Evolutionary conservation across 1,140 invertebrate species (phyloP), one percentile per base, ranked within the genome.

Genomic region (Himalopsyche phryganea): DNA sequence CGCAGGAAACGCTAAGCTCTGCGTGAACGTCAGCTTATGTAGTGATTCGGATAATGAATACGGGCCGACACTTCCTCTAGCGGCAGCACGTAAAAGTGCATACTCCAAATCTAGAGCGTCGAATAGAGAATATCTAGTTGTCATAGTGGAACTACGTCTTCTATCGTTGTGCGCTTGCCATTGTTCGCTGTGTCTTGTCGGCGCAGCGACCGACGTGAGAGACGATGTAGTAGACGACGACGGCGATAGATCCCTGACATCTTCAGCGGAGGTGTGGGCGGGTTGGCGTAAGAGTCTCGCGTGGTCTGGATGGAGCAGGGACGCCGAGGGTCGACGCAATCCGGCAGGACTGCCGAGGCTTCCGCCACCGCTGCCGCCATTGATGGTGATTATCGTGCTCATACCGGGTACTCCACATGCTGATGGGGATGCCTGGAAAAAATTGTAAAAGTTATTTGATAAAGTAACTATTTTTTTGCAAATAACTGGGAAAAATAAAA

Each of bases 11-110:
- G 86, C 86, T 48, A 88, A 66, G 58, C 84, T 86, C 72, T 88
- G 86, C 0, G 86, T 89, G 66, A 89, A 89, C 11, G 86, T 88
- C 58, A 89, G 72, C 70, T 88, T 88, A 68, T 88, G 85, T 38
- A 88, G 70, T 35, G 85, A 87, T 67, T 86, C 85, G 36, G 85
- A 86, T 1, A 88, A 67, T 7, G 85, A 86, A 66, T 87, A 87
- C 0, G 85, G 85, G 9, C 86, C 86, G 7, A 88, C 84, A 7
- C 84, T 86, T 13, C 85, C 85, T 6, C 85, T 72, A 0, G 85
- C 84, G 1, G 85, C 84, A 0, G 85, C 85, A 32, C 85, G 74
- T 15, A 87, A 66, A 1, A 87, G 69, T 0, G 84, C 84, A 69
- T 87, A 88, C 63, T 88, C 86, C 55, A 87, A 68, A 65, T 88